These are phyloP conservation scores for Stenchaetothrips biformis DNA, from an alignment of 2,888 invertebrate genomes.

Conservation along the genomic window DNA sequence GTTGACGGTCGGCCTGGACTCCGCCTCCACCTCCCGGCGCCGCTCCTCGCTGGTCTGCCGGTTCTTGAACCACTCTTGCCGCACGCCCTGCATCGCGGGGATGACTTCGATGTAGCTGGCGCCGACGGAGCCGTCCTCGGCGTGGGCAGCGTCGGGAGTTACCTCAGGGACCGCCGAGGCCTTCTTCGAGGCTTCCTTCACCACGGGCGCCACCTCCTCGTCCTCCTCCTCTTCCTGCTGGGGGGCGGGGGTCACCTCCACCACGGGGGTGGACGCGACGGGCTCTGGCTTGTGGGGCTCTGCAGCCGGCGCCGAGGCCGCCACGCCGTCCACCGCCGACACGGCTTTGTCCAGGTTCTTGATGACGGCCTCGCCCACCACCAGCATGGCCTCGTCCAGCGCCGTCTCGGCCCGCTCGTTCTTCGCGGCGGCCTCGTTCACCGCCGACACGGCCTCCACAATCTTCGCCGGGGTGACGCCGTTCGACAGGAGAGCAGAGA, in stretches of 20 bases:
- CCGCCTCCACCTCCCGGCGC: background rate
- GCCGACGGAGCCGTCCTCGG: background rate
- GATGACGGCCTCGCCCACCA: background rate
- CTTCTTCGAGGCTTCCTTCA: background rate
- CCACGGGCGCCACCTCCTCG: background rate
- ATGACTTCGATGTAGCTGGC: background rate
- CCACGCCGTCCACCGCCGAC: background rate
- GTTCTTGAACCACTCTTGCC: background rate
- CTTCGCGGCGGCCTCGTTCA: background rate
- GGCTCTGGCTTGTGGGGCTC: background rate
- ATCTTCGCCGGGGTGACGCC: too few relatives aligned
- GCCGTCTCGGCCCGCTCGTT: background rate
- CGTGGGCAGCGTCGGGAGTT: background rate
- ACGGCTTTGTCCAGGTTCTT: background rate
- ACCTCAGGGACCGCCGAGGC: background rate
- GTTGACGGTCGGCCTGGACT: constrained; percentile 5
- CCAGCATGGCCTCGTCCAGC: background rate
- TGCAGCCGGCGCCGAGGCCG: background rate
- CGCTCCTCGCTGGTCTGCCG: background rate
- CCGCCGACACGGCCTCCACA: background rate
- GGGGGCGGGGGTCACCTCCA: background rate
- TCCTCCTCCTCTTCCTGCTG: background rate
- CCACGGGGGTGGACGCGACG: background rate
- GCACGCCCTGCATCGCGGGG: background rate
- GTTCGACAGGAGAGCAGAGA: background rate